Evolutionary conservation across 2,888 invertebrate species (phyloP).

Genomic region (Leucozona laternaria): DNA sequence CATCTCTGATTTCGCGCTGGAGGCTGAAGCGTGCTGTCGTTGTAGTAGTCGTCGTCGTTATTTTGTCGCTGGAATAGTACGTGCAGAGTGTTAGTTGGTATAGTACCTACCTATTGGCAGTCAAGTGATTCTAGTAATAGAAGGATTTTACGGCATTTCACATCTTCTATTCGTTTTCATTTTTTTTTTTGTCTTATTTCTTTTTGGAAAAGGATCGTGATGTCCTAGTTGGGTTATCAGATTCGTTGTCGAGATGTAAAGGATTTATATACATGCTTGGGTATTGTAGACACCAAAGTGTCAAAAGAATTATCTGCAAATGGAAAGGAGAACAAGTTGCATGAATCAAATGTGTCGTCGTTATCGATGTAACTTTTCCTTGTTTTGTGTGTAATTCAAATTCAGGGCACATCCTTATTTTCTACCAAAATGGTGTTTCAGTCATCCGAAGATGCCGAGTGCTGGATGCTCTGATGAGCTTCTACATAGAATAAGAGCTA

Average conservation of each 20-base stretch:
- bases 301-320: slow-evolving; percentile 60
- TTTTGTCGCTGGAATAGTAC: slow-evolving; percentile 37
- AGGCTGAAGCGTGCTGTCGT: slow-evolving; percentile 52
- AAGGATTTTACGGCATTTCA: slow-evolving; percentile 59
- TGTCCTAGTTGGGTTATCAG: slow-evolving; percentile 54
- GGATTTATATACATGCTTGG: slow-evolving; percentile 73
- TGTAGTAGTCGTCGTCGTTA: background rate
- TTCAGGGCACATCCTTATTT: slow-evolving; percentile 70
- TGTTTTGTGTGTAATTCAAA: slow-evolving; percentile 62
- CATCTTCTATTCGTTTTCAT: slow-evolving; percentile 34
- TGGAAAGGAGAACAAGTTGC: slow-evolving; percentile 53
- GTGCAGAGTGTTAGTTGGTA: slow-evolving; percentile 48
- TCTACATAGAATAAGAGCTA: background rate
- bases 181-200: background rate
- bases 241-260: slow-evolving; percentile 38
- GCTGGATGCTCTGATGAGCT: background rate
- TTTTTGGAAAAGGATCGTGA: slow-evolving; percentile 41
- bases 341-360: slow-evolving; percentile 71
- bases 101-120: slow-evolving; percentile 24
- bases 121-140: slow-evolving; percentile 65
- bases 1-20: slow-evolving; percentile 63
- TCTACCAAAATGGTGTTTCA: slow-evolving; percentile 44
- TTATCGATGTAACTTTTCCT: slow-evolving; percentile 66
- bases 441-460: slow-evolving; percentile 16
- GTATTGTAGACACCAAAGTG: slow-evolving; percentile 67